These are phyloP conservation scores for Pomatostomus ruficeps DNA, from an alignment of 2,113 vertebrate species.

Conservation along the genomic window DNA sequence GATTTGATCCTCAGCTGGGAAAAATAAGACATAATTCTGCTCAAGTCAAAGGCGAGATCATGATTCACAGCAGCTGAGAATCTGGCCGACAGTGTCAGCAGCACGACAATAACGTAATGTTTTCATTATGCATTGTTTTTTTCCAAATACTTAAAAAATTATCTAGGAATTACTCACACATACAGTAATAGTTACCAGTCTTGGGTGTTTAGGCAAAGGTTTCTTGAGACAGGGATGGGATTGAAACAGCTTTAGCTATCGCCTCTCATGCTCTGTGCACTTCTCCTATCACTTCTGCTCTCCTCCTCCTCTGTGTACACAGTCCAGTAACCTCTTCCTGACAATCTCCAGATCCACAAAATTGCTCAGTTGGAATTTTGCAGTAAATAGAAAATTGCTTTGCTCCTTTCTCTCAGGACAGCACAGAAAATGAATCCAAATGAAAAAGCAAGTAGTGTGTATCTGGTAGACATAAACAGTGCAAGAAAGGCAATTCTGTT, in stretches of 20 bases:
- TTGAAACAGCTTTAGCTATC: conserved; percentile 6
- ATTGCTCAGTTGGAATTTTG: conserved; percentile 58
- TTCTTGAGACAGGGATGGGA: background rate
- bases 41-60: conserved; percentile 5
- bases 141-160: conserved; percentile 63
- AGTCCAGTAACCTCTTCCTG: conserved; percentile 61
- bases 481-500: conserved; percentile 46
- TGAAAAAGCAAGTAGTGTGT: conserved; percentile 66
- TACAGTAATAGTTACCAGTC: conserved; percentile 55
- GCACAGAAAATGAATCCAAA: conserved; percentile 71
- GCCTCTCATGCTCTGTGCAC: background rate
- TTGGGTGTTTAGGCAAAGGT: conserved; percentile 5
- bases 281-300: conserved; percentile 48
- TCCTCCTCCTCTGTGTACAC: conserved; percentile 19
- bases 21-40: conserved; percentile 29
- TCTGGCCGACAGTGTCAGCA: conserved; percentile 52
- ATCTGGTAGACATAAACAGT: conserved; percentile 72
- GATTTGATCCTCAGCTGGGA: conserved; percentile 46
- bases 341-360: conserved; percentile 64
- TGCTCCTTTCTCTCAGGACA: conserved; percentile 62
- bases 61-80: conserved; percentile 59
- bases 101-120: conserved; percentile 59
- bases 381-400: conserved; percentile 61
- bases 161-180: conserved; percentile 61
- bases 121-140: conserved; percentile 64